Evolutionary conservation across 2,113 vertebrate genomes (phyloP).

Genomic region (Stictonetta naevosa): DNA sequence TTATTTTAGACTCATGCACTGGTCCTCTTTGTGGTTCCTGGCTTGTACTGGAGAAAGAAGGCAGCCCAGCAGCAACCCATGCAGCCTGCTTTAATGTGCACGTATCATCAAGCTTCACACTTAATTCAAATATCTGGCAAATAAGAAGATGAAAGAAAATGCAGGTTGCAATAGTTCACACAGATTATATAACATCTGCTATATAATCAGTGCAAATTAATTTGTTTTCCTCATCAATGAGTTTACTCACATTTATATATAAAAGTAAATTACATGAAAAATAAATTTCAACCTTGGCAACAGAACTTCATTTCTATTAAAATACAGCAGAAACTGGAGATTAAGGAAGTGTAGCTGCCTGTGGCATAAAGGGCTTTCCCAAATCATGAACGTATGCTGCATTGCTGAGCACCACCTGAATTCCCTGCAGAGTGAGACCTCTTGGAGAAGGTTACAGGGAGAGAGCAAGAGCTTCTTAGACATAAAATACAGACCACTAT

Average conservation of each 20-base stretch:
- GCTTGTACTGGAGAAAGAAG: neutral
- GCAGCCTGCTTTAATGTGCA: neutral
- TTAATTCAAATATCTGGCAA: neutral
- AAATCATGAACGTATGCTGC: neutral
- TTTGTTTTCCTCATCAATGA: neutral
- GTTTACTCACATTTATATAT: neutral
- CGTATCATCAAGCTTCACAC: neutral
- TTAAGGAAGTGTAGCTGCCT: neutral
- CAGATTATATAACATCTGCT: neutral
- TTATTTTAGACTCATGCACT: neutral
- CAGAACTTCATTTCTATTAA: neutral
- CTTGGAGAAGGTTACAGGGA: neutral
- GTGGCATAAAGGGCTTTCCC: neutral
- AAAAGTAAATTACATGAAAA: neutral
- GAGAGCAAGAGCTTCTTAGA: neutral
- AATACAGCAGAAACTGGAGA: neutral
- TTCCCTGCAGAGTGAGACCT: neutral
- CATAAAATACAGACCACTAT: neutral
- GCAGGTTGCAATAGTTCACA: neutral
- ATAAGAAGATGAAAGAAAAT: conserved; percentile 24
- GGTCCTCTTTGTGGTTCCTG: neutral
- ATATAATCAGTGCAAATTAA: neutral
- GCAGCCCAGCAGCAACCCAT: neutral
- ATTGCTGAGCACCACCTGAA: neutral
- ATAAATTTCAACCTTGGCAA: neutral